Conservation (phyloP, 1,140 invertebrate species). For the Zeugodacus cucurbitae region DNA sequence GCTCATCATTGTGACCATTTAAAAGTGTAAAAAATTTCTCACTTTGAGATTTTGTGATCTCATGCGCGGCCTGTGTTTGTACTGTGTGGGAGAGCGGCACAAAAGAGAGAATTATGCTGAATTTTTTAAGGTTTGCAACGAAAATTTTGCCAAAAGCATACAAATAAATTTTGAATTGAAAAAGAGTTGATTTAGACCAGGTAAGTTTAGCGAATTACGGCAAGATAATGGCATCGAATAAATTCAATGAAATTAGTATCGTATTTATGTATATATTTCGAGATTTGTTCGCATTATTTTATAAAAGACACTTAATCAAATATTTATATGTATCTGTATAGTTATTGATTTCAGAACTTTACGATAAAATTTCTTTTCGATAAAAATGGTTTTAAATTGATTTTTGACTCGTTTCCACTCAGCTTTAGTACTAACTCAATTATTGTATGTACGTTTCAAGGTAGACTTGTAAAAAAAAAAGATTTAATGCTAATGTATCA, state of each 20-base stretch:
- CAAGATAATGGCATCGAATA: no score
- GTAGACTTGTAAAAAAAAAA: slow-evolving; percentile 1
- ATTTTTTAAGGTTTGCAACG: not conserved
- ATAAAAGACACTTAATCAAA: not conserved
- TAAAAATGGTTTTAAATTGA: no score
- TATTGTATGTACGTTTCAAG: not conserved
- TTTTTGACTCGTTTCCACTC: not conserved
- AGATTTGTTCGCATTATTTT: not conserved
- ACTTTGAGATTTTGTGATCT: slow-evolving; percentile 1
- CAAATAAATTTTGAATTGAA: not conserved
- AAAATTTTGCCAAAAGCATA: not conserved
- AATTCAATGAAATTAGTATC: no score
- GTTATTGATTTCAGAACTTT: not conserved
- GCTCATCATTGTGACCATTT: slow-evolving; percentile 38
- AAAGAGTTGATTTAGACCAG: not conserved
- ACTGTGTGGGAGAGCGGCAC: slow-evolving; percentile 8
- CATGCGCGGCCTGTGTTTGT: not conserved
- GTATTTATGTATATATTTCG: not conserved
- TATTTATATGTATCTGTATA: not conserved
- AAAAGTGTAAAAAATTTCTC: not conserved
- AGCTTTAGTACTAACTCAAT: no score
- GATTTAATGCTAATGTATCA: not conserved
- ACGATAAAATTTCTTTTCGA: not conserved
- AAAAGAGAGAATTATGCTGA: not conserved
- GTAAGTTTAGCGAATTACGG: no score